These are phyloP conservation scores for Ichneumon xanthorius DNA, from an alignment of 2,888 invertebrate genomes.

Conservation along the genomic window DNA sequence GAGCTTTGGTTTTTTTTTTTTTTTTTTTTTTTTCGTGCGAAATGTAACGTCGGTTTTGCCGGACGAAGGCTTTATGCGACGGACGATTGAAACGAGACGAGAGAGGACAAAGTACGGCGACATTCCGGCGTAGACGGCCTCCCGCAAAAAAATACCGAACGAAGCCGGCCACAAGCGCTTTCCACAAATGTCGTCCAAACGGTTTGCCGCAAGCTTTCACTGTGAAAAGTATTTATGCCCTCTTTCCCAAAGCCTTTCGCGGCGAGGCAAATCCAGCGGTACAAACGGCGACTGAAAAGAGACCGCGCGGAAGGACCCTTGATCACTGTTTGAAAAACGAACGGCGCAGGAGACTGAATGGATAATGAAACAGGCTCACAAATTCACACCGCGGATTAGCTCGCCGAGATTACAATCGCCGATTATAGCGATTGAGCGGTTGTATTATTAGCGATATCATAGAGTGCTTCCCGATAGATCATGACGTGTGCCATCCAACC, in stretches of 20 bases:
- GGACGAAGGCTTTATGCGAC: slow-evolving; percentile 1
- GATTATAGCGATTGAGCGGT: neutral
- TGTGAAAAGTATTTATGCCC: slow-evolving; percentile 15
- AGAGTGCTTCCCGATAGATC: neutral
- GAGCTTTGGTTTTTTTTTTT: neutral
- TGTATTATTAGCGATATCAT: neutral
- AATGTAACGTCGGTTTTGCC: neutral
- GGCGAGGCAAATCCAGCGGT: neutral
- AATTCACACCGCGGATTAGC: neutral
- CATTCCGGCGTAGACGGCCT: neutral
- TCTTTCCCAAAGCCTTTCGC: neutral
- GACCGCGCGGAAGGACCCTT: neutral
- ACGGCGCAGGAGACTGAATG: neutral
- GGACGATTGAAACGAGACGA: neutral
- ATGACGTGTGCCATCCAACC: neutral
- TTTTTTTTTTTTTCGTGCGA: neutral
- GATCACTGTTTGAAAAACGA: neutral
- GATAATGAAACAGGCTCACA: neutral
- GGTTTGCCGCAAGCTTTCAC: slow-evolving; percentile 37
- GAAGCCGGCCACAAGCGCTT: slow-evolving; percentile 5
- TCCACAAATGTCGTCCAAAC: slow-evolving; percentile 35
- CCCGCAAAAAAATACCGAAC: slow-evolving; percentile 17
- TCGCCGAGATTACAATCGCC: neutral
- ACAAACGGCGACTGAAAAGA: neutral
- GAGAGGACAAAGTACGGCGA: neutral